Evolutionary conservation across 23 tunicate species (phyloP), one percentile per base, ranked within the genome.

Genomic region (Styela clava): DNA sequence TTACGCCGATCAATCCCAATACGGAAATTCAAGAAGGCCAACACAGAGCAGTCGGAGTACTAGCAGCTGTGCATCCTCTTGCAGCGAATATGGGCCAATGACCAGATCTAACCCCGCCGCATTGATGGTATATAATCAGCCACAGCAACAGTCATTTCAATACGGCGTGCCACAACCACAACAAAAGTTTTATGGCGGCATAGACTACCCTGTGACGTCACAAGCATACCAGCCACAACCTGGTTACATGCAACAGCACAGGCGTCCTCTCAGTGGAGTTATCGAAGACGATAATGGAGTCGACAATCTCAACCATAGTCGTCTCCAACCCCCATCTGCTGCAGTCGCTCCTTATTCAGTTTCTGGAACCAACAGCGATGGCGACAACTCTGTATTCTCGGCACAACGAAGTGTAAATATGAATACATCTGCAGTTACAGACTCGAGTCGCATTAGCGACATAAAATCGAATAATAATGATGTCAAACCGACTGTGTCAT

Each of bases 211-310:
- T 31, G 37, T 21, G 34, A 22, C 34, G 77, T 44, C 71, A 67
- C 71, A 67, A 67, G 24, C 35, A 33, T 76, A 33, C 81, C 81
- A 76, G 37, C 81, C 52, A 44, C 65, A 44, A 24, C 32, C 71
- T 3, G 31, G 31, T 7, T 28, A 65, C 30, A 65, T 30, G 35
- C 77, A 71, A 71, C 24, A 22, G 34, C 34, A 30, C 16, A 31
- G 77, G 12, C 83, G 93, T 23, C 72, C 89, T 29, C 81, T 93
- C 30, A 88, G 87, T 51, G 98, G 83, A 61, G 98, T 93, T 0
- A 78, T 78, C 24, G 98, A 93, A 78, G 74, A 81, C 79, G 98
- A 87, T 22, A 34, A 35, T 44, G 82, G 69, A 34, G 31, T 65
- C 2, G 82, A 71, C 22, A 33, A 52, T 9, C 61, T 25, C 35